These are phyloP conservation scores for Zygothrica quintamaculata DNA, from an alignment of 2,888 invertebrate species.

Conservation along the genomic window DNA sequence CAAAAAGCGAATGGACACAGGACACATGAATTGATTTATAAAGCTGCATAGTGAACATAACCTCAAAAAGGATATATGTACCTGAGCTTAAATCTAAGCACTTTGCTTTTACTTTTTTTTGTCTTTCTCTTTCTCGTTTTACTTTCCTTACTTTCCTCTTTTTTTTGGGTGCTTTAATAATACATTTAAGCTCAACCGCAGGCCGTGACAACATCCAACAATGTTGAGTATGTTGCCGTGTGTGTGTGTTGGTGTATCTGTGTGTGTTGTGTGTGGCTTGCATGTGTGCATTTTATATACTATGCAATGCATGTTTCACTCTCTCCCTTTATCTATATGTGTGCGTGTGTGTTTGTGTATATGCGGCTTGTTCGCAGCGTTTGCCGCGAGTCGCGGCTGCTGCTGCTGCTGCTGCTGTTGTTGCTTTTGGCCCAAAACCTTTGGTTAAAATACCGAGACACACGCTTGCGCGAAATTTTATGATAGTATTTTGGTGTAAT, in stretches of 20 bases:
- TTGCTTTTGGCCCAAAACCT: conserved; percentile 47
- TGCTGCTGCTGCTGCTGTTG: conserved; percentile 20
- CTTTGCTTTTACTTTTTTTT: conserved; percentile 16
- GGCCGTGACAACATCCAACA: conserved; percentile 57
- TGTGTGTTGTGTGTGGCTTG: conserved; percentile 33
- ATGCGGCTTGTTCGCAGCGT: conserved; percentile 38
- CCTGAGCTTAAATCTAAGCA: neutral
- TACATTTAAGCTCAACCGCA: conserved; percentile 77
- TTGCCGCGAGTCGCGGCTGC: conserved; percentile 35
- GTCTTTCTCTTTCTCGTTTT: conserved; percentile 10
- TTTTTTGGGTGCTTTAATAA: conserved; percentile 63
- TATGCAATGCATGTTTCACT: conserved; percentile 27
- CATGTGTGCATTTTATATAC: conserved; percentile 73
- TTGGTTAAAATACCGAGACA: conserved; percentile 78
- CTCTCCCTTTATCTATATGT: too few relatives aligned
- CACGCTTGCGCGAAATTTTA: conserved; percentile 81
- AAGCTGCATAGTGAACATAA: conserved; percentile 46
- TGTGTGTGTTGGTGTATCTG: conserved; percentile 10
- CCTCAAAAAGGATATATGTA: too few relatives aligned
- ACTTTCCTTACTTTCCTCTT: conserved; percentile 15
- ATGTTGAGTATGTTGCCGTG: conserved; percentile 36
- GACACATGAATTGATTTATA: conserved; percentile 76
- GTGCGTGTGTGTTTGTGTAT: conserved; percentile 28
- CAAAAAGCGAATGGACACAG: too few relatives aligned
- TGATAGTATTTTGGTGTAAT: conserved; percentile 82